phyloP scores from a whole-genome alignment of 1,140 invertebrate species.

The Drosophila setifemur region DNA sequence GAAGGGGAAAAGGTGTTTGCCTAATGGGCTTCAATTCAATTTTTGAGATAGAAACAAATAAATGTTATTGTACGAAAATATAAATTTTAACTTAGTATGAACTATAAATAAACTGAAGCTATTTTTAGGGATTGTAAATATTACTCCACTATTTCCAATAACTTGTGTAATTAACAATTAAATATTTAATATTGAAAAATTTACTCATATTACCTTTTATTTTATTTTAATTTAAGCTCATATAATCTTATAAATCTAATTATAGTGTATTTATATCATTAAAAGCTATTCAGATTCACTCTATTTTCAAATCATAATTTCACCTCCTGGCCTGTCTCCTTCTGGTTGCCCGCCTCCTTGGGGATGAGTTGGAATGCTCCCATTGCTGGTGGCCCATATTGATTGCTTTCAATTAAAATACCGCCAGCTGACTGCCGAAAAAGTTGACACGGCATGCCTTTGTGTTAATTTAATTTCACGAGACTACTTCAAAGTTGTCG shows the following conservation, averaged over 20 bases:
- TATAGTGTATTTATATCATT: no score
- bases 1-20: not conserved
- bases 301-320: slow-evolving; percentile 6
- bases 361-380: not conserved
- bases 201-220: no score
- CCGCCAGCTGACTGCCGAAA: slow-evolving; percentile 54
- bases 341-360: not conserved
- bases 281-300: not conserved
- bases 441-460: slow-evolving; percentile 63
- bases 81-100: no score
- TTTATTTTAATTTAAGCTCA: no score
- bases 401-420: slow-evolving; percentile 79
- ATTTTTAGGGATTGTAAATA: no score
- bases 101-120: no score
- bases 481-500: slow-evolving; percentile 70
- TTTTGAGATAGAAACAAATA: not conserved
- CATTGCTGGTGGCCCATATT: slow-evolving; percentile 36
- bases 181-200: no score
- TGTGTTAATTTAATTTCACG: slow-evolving; percentile 74
- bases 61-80: no score
- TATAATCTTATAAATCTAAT: no score
- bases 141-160: no score
- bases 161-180: no score
- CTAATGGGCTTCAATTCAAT: not conserved
- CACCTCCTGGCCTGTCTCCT: not conserved